These are phyloP conservation scores for Notodonta dromedarius DNA, from an alignment of 2,888 invertebrate genomes.

Conservation along the genomic window DNA sequence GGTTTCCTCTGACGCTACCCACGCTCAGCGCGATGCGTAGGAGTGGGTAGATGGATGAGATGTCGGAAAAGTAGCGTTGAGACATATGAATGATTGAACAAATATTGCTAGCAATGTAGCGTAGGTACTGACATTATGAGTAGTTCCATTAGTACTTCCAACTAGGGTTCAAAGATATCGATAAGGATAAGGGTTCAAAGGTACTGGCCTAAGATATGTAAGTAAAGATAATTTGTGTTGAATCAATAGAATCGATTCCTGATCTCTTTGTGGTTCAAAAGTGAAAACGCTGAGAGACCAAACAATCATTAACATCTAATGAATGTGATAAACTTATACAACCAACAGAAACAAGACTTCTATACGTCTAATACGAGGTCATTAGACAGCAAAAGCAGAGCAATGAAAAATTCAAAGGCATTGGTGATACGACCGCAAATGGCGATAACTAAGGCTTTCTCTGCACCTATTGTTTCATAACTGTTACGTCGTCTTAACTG, in stretches of 20 bases:
- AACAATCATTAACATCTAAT: not conserved
- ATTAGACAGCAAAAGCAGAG: constrained; percentile 26
- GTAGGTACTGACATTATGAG: too few species aligned
- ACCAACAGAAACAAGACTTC: constrained; percentile 21
- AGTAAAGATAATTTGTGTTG: too few species aligned
- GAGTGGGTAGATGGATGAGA: not conserved
- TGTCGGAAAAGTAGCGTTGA: not conserved
- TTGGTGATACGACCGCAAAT: constrained; percentile 39
- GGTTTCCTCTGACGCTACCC: constrained; percentile 47
- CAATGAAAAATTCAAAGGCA: constrained; percentile 29
- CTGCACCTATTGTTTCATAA: constrained; percentile 68
- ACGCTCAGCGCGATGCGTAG: not conserved
- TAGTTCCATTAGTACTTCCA: too few species aligned
- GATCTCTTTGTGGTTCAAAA: not conserved
- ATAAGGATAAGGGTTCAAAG: too few species aligned
- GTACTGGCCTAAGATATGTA: too few species aligned
- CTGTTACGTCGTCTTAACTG: constrained; percentile 62
- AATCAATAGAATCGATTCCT: too few species aligned
- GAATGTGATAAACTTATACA: constrained; percentile 17
- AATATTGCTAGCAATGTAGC: too few species aligned
- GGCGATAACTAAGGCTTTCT: constrained; percentile 61
- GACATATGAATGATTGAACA: too few species aligned
- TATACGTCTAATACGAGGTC: constrained; percentile 20
- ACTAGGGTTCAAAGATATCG: too few species aligned
- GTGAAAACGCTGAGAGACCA: not conserved